Conservation (phyloP, 2,797 vertebrate genomes). For the Propithecus perrieri region DNA sequence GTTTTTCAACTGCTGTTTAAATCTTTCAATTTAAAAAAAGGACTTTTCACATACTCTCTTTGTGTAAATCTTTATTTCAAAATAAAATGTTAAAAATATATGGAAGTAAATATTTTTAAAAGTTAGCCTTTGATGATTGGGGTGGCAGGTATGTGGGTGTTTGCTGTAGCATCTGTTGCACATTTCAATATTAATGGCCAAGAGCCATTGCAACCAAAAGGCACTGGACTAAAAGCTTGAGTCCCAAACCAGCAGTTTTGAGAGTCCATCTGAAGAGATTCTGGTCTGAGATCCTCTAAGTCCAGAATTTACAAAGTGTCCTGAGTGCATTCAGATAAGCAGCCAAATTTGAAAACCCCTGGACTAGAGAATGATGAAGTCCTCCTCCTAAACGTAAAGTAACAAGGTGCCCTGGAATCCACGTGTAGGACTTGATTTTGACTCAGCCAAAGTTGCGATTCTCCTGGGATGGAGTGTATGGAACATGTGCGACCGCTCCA, state of each 20-base stretch:
- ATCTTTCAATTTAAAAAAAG: background rate
- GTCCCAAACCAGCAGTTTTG: background rate
- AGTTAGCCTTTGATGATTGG: background rate
- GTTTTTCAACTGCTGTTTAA: background rate
- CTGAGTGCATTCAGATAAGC: background rate
- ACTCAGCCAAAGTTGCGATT: background rate
- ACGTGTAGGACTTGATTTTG: background rate
- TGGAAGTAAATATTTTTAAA: background rate
- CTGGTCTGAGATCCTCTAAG: background rate
- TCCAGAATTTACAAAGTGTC: background rate
- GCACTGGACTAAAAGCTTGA: background rate
- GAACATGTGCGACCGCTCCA: rapidly evolving
- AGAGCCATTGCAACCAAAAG: background rate
- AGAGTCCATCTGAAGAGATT: background rate
- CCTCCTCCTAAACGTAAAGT: background rate
- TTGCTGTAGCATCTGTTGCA: background rate
- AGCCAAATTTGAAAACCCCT: background rate
- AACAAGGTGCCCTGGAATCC: background rate
- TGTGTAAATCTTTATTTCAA: background rate
- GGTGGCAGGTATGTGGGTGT: background rate
- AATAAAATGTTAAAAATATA: background rate
- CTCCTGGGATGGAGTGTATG: background rate
- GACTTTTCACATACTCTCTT: background rate
- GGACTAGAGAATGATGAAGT: background rate
- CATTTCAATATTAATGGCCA: background rate